phyloP scores from a whole-genome alignment of 2,797 vertebrate genomes.

The Gymnocypris eckloni region DNA sequence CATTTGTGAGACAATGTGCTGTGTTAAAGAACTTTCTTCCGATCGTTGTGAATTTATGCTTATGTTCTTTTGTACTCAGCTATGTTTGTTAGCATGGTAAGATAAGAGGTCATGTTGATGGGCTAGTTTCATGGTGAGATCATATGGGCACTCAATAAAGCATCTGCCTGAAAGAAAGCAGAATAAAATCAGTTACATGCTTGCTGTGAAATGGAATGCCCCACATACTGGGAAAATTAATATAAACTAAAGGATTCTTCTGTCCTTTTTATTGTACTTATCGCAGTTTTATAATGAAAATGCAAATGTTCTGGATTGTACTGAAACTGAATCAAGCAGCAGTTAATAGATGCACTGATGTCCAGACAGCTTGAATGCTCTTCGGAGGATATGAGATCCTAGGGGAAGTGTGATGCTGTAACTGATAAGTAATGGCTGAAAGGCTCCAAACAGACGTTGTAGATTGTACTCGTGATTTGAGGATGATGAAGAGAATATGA shows the following conservation, averaged over 20 bases:
- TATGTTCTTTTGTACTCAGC: constrained; percentile 4
- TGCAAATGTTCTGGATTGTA: constrained; percentile 3
- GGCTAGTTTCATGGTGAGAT: constrained; percentile 1
- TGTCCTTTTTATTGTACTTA: constrained; percentile 13
- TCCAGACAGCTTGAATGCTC: background rate
- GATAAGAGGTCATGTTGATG: background rate
- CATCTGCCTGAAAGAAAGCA: constrained; percentile 14
- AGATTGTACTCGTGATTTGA: constrained; percentile 40
- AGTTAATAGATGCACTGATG: constrained; percentile 26
- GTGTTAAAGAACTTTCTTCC: background rate
- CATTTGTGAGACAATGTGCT: background rate
- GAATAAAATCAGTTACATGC: background rate
- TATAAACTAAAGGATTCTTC: background rate
- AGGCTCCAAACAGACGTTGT: constrained; percentile 23
- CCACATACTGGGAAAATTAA: constrained; percentile 1
- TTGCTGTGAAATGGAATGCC: constrained; percentile 1
- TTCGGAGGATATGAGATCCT: constrained; percentile 34
- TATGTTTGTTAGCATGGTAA: constrained; percentile 6
- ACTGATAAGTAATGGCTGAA: constrained; percentile 42
- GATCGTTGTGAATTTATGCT: background rate
- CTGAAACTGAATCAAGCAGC: background rate
- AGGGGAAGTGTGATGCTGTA: constrained; percentile 6
- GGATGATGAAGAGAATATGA: constrained; percentile 14
- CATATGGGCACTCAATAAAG: constrained; percentile 20
- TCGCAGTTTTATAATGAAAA: background rate